These are phyloP conservation scores for Rhineura floridana DNA, from an alignment of 2,113 vertebrate genomes.

Conservation along the genomic window DNA sequence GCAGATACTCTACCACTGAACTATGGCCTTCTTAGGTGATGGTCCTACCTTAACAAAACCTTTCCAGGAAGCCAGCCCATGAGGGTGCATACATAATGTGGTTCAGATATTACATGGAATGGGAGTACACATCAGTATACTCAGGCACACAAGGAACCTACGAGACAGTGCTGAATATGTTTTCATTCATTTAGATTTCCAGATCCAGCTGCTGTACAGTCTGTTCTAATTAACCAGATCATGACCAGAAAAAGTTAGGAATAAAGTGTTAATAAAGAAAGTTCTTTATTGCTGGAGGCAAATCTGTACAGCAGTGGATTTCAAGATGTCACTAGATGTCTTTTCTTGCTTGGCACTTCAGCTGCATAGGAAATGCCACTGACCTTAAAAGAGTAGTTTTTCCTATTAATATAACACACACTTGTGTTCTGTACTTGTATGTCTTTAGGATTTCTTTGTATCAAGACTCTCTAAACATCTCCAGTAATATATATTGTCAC, in stretches of 20 bases:
- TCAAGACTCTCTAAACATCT: conserved; percentile 48
- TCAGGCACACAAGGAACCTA: neutral
- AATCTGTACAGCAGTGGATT: neutral
- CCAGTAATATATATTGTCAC: conserved; percentile 57
- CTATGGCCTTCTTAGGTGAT: neutral
- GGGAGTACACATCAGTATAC: neutral
- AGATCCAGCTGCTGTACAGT: neutral
- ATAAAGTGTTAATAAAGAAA: conserved; percentile 28
- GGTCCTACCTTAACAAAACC: neutral
- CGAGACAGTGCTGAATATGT: neutral
- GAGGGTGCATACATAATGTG: too few species aligned
- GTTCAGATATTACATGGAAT: neutral
- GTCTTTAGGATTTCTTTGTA: conserved; percentile 60
- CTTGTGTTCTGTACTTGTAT: conserved; percentile 49
- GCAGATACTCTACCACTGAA: too few species aligned
- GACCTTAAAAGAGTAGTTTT: neutral
- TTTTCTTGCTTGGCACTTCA: neutral
- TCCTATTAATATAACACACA: conserved; percentile 55
- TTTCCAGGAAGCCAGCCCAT: neutral
- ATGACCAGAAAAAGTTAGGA: neutral
- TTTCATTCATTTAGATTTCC: neutral
- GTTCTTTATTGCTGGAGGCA: neutral
- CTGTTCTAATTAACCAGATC: neutral
- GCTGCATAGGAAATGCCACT: neutral
- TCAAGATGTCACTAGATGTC: neutral